phyloP scores from a whole-genome alignment of 2,113 vertebrate species.

The Lycocorax pyrrhopterus region DNA sequence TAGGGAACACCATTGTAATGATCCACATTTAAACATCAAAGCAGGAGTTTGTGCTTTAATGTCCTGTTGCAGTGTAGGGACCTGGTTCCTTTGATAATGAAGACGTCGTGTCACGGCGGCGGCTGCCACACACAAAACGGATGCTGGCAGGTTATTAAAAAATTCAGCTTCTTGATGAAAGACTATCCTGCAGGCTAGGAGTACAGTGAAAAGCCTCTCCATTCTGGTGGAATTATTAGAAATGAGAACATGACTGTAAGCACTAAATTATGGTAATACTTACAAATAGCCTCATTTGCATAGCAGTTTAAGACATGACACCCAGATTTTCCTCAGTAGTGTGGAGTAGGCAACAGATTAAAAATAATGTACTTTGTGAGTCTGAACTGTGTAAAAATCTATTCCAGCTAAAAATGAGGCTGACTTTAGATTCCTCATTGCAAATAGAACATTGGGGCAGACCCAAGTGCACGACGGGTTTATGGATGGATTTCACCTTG shows the following conservation, averaged over 20 bases:
- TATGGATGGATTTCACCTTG: not conserved
- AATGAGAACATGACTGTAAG: slow-evolving; percentile 82
- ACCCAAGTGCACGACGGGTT: not conserved
- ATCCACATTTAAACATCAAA: slow-evolving; percentile 69
- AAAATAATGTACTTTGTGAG: slow-evolving; percentile 56
- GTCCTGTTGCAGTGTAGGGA: slow-evolving; percentile 70
- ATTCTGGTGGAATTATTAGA: slow-evolving; percentile 80
- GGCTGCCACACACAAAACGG: slow-evolving; percentile 70
- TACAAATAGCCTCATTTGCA: slow-evolving; percentile 84
- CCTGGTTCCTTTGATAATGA: slow-evolving; percentile 79
- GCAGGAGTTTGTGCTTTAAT: slow-evolving; percentile 76
- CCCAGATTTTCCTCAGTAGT: slow-evolving; percentile 68
- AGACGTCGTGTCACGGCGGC: slow-evolving; percentile 71
- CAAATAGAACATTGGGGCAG: not conserved
- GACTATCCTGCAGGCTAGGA: slow-evolving; percentile 83
- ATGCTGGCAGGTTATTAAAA: slow-evolving; percentile 85
- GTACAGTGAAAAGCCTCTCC: slow-evolving; percentile 75
- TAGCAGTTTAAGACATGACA: slow-evolving; percentile 73
- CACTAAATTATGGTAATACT: slow-evolving; percentile 85
- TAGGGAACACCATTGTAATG: slow-evolving; percentile 42
- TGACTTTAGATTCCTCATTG: slow-evolving; percentile 16
- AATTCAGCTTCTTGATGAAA: slow-evolving; percentile 82
- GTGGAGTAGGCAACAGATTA: slow-evolving; percentile 70
- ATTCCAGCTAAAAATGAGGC: not conserved
- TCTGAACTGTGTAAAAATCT: slow-evolving; percentile 25